Conservation (phyloP, 92 coral and sea anemone genomes). For the Siderastrea siderea region DNA sequence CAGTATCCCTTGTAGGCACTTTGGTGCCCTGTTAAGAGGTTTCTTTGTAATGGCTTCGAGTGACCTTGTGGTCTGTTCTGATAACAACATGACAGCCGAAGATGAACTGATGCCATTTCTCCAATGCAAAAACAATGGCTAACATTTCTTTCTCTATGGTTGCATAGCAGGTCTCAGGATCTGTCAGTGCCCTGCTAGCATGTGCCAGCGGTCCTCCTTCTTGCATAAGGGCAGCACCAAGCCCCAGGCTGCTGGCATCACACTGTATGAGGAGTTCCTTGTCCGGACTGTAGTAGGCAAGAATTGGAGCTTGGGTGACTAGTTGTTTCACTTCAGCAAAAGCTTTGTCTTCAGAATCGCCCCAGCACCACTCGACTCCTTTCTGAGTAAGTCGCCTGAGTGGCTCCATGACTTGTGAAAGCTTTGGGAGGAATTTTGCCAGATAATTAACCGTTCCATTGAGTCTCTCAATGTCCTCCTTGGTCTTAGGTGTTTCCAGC, state of each 20-base stretch:
- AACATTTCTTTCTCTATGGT: slow-evolving; percentile 27
- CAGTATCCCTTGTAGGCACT: slow-evolving; percentile 42
- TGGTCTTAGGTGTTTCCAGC: slow-evolving; percentile 6
- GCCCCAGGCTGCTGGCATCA: slow-evolving; percentile 51
- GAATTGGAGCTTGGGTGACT: slow-evolving; percentile 58
- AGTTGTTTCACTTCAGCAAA: slow-evolving; percentile 44
- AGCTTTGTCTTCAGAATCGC: slow-evolving; percentile 41
- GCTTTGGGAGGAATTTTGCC: neutral
- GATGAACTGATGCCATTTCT: slow-evolving; percentile 47
- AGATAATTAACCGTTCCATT: neutral
- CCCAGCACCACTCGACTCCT: slow-evolving; percentile 55
- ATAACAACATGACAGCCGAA: slow-evolving; percentile 21
- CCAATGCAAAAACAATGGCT: slow-evolving; percentile 14
- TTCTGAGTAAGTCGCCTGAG: slow-evolving; percentile 9
- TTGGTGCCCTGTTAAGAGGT: neutral
- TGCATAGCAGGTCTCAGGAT: slow-evolving; percentile 39
- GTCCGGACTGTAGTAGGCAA: slow-evolving; percentile 45
- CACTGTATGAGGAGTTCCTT: slow-evolving; percentile 68
- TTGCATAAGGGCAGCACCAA: slow-evolving; percentile 34
- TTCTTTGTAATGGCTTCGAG: slow-evolving; percentile 27
- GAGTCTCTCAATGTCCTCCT: slow-evolving; percentile 21
- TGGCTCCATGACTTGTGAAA: slow-evolving; percentile 29
- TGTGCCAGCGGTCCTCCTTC: slow-evolving; percentile 50
- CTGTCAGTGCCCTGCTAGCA: slow-evolving; percentile 47
- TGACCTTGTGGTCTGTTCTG: slow-evolving; percentile 42